Evolutionary conservation across 2,113 vertebrate genomes (phyloP).

Genomic region (Plecturocebus donacophilus): DNA sequence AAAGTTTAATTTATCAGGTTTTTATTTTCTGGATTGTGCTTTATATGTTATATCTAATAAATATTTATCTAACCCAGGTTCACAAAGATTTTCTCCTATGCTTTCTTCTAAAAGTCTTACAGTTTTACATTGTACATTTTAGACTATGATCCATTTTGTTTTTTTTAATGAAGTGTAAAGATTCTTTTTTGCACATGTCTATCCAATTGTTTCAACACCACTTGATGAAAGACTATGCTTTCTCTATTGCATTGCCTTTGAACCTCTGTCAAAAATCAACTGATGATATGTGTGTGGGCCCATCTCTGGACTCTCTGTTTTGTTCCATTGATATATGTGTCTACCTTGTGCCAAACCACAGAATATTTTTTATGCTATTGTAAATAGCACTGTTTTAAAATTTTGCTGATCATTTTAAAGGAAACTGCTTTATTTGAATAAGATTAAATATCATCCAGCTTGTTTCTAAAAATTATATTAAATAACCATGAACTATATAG

Average conservation of each 20-base stretch:
- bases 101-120: not conserved
- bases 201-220: not conserved
- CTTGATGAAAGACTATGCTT: not conserved
- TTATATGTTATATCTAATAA: not conserved
- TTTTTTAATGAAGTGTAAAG: not conserved
- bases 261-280: not conserved
- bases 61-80: not conserved
- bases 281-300: not conserved
- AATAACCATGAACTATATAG: not conserved
- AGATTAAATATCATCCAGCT: not conserved
- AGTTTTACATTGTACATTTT: not conserved
- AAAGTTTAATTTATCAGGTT: not conserved
- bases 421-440: not conserved
- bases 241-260: not conserved
- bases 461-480: not conserved
- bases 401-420: not conserved
- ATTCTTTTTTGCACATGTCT: not conserved
- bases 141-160: not conserved
- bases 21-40: not conserved
- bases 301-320: not conserved
- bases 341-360: not conserved
- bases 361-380: not conserved
- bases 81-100: not conserved
- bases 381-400: not conserved
- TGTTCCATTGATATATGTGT: not conserved